Conservation (phyloP, 1,140 invertebrate species). For the Cyclina sinensis region DNA sequence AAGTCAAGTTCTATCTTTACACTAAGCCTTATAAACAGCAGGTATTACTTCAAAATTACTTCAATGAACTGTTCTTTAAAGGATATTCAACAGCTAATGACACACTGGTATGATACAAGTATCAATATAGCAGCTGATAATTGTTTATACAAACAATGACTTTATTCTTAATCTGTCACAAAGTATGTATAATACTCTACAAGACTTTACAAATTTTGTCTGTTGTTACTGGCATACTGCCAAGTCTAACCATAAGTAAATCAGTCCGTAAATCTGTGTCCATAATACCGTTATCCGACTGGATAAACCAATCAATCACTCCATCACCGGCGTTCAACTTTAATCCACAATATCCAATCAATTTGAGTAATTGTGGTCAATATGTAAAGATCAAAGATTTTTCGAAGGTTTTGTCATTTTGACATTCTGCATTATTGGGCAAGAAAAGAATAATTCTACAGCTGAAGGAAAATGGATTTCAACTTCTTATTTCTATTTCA, state of each 20-base stretch:
- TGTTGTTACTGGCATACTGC: background rate
- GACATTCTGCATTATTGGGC: too few relatives aligned
- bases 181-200: background rate
- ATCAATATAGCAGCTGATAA: background rate
- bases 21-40: background rate
- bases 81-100: background rate
- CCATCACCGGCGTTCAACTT: background rate
- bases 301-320: background rate
- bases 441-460: too few relatives aligned
- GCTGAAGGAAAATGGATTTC: too few relatives aligned
- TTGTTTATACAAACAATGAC: background rate
- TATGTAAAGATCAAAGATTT: constrained; percentile 14
- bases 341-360: background rate
- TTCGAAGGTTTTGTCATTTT: too few relatives aligned
- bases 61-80: background rate
- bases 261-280: background rate
- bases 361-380: background rate
- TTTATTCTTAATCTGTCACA: background rate
- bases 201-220: background rate
- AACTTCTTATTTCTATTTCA: too few relatives aligned
- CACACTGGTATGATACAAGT: too few relatives aligned
- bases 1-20: background rate
- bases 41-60: background rate
- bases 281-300: too few relatives aligned
- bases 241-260: background rate